phyloP scores from a whole-genome alignment of 2,797 vertebrate species.

The Stomatorhinus walkeri region DNA sequence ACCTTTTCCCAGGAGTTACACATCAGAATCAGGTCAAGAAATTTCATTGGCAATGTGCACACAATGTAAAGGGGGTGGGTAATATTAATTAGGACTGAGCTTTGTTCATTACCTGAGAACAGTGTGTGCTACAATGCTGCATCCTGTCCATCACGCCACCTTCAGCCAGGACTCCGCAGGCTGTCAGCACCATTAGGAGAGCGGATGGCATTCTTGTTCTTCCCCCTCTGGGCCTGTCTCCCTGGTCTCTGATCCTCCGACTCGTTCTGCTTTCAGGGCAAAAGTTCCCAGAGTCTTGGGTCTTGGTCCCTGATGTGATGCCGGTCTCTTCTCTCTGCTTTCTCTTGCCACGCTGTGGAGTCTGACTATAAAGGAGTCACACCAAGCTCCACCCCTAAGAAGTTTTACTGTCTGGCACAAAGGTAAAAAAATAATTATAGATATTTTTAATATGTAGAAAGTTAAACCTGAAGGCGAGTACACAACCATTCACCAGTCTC shows the following conservation, averaged over 20 bases:
- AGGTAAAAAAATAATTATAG: not conserved
- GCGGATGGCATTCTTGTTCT: not conserved
- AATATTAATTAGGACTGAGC: not conserved
- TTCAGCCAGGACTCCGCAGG: conserved; percentile 12
- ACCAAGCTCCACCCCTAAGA: not conserved
- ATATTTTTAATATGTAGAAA: not conserved
- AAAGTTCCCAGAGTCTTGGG: not conserved
- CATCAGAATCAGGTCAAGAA: not conserved
- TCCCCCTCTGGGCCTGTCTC: not conserved
- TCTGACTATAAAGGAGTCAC: not conserved
- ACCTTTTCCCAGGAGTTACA: not conserved
- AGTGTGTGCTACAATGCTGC: not conserved
- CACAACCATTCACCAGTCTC: not conserved
- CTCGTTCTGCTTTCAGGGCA: not conserved
- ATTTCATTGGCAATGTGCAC: not conserved
- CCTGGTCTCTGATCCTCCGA: not conserved
- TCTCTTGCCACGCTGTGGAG: not conserved
- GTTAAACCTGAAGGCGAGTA: not conserved
- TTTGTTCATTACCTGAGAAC: conserved; percentile 10
- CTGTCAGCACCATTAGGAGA: not conserved
- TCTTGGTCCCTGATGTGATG: not conserved
- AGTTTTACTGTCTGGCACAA: not conserved
- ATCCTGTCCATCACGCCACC: not conserved
- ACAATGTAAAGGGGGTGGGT: not conserved
- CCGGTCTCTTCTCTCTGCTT: not conserved